Conservation (phyloP, 2,113 vertebrate genomes). For the Labeo rohita region DNA sequence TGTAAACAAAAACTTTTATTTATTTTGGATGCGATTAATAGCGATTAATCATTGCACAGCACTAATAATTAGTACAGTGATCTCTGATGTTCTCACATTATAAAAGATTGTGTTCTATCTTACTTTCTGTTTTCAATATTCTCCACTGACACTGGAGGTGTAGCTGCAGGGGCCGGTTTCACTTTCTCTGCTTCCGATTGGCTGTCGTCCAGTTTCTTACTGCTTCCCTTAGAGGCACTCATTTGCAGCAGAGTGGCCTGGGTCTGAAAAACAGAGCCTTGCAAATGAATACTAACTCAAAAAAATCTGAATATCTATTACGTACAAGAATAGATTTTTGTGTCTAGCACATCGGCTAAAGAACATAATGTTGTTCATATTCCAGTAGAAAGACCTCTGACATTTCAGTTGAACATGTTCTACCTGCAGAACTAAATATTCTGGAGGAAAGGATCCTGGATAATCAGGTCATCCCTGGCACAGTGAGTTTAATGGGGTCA, state of each 20-base stretch:
- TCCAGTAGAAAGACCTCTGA: not conserved
- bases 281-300: not conserved
- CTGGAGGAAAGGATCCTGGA: not conserved
- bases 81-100: not conserved
- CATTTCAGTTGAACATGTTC: not conserved
- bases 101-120: not conserved
- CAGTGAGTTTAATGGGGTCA: constrained; percentile 9
- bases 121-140: constrained; percentile 81
- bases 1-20: no score
- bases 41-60: no score
- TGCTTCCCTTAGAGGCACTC: constrained; percentile 64
- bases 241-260: constrained; percentile 87
- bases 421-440: not conserved
- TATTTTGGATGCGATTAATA: no score
- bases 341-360: not conserved
- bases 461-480: not conserved
- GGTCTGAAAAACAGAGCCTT: constrained; percentile 62
- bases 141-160: constrained; percentile 60
- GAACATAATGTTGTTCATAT: not conserved
- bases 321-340: not conserved
- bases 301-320: not conserved
- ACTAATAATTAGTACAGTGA: no score
- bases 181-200: constrained; percentile 57
- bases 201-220: constrained; percentile 70
- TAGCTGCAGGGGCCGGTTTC: constrained; percentile 59